Evolutionary conservation across 2,113 vertebrate genomes (phyloP).

Genomic region (Martes martes): DNA sequence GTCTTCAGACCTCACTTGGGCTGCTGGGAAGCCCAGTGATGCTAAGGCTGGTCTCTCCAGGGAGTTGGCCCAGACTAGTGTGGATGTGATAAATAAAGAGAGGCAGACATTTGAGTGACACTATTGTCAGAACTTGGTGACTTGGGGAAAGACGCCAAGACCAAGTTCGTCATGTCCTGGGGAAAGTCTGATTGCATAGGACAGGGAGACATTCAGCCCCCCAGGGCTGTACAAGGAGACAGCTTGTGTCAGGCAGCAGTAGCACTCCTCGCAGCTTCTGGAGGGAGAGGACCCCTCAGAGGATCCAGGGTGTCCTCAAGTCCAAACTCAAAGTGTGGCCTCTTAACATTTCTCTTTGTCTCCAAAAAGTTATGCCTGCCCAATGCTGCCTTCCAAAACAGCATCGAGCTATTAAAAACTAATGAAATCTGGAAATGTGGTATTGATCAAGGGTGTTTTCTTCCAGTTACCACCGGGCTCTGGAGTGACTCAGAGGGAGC

Average conservation of each 20-base stretch:
- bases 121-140: not conserved
- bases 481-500: constrained; percentile 35
- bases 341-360: constrained; percentile 1
- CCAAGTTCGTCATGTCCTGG: not conserved
- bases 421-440: constrained; percentile 62
- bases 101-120: not conserved
- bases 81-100: not conserved
- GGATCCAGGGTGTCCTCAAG: not conserved
- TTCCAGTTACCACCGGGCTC: constrained; percentile 28
- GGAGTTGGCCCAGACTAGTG: not conserved
- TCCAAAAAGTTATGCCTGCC: not conserved
- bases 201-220: not conserved
- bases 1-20: not conserved
- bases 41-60: rapidly evolving
- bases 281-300: not conserved
- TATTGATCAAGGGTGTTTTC: constrained; percentile 55
- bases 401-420: constrained; percentile 16
- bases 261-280: not conserved
- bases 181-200: not conserved
- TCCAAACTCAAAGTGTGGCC: constrained; percentile 16
- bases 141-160: not conserved
- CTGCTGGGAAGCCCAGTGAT: rapidly evolving
- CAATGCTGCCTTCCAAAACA: constrained; percentile 35
- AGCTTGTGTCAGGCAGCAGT: not conserved
- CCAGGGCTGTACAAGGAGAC: rapidly evolving